Conservation (phyloP, 1,140 invertebrate species). For the Akabosia matsudoensis region DNA sequence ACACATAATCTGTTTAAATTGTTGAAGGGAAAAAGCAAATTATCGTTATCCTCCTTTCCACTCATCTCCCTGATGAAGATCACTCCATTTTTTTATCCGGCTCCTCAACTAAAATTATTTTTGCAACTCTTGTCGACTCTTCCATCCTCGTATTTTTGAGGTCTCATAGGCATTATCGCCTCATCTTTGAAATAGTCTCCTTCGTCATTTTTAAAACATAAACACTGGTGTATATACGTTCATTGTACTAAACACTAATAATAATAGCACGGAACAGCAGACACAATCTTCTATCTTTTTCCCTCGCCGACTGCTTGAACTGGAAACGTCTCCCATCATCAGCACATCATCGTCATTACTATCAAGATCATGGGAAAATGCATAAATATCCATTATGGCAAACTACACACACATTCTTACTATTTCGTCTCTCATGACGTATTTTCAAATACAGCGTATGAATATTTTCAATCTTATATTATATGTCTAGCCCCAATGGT, state of each 20-base stretch:
- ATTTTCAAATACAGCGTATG: neutral
- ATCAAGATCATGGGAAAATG: neutral
- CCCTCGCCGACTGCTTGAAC: neutral
- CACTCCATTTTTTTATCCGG: neutral
- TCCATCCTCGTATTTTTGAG: neutral
- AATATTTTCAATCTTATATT: too few relatives aligned
- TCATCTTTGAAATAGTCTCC: neutral
- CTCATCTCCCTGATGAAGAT: neutral
- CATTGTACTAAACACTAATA: neutral
- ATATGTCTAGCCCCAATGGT: too few relatives aligned
- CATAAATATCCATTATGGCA: neutral
- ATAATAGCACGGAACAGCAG: neutral
- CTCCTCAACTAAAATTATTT: too few relatives aligned
- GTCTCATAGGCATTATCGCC: neutral
- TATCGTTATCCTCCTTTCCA: neutral
- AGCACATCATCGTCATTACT: neutral
- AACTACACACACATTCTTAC: neutral
- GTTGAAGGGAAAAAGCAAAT: neutral
- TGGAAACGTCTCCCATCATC: neutral
- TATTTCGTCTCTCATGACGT: neutral
- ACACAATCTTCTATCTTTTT: neutral
- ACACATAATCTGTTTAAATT: constrained; percentile 2
- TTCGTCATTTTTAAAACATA: neutral
- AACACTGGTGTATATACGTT: neutral
- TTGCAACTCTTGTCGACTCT: too few relatives aligned